Percentiles rank a stretch among this genome's conserved stretches.
These are phyloP conservation scores for Caenorhabditis elegans DNA, from an alignment of 1,140 invertebrate species.

Conservation along the genomic window WBcel235 BX284605.5:3508001-3508500, in stretches of 20 bases:
- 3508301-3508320: no score
- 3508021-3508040: neutral
- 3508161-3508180: neutral
- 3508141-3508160: neutral
- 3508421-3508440: neutral
- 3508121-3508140: neutral
- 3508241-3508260: neutral
- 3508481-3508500: neutral
- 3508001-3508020: neutral
- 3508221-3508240: neutral
- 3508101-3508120: neutral
- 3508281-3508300: no score
- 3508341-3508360: neutral
- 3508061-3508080: neutral
- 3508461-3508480: neutral
- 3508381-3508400: neutral
- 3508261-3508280: no score
- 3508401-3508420: neutral
- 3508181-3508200: neutral
- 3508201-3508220: neutral
- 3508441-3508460: neutral
- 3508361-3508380: no score
- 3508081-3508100: neutral
- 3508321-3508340: no score
- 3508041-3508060: no score